Percentiles rank a stretch among this genome's conserved stretches.
phyloP scores from a whole-genome alignment of 2,888 invertebrate species.

The Athalia circularis region DNA sequence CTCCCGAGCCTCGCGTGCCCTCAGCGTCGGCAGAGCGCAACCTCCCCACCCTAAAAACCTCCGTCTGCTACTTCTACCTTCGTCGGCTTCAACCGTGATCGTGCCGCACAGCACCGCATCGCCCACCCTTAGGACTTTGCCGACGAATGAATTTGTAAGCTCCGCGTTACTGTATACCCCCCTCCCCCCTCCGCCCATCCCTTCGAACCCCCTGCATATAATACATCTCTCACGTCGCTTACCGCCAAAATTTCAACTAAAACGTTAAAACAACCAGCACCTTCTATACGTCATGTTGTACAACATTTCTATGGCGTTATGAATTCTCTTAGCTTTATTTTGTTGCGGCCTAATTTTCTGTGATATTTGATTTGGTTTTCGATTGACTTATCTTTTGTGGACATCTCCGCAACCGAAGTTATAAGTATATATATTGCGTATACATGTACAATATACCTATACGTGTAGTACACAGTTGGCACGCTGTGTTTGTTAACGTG shows the following conservation, averaged over 20 bases:
- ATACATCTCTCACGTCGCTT: slow-evolving; percentile 30
- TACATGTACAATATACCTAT: not conserved
- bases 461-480: not conserved
- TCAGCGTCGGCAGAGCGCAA: not conserved
- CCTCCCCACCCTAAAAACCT: not conserved
- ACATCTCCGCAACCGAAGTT: no score
- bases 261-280: slow-evolving; percentile 18
- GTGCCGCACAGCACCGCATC: slow-evolving; percentile 27
- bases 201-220: not conserved
- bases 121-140: slow-evolving; percentile 28
- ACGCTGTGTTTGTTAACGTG: not conserved
- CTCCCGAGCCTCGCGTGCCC: slow-evolving; percentile 19
- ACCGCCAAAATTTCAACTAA: slow-evolving; percentile 36
- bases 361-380: no score
- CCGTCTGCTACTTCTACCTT: slow-evolving; percentile 28
- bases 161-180: slow-evolving; percentile 48
- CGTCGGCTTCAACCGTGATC: slow-evolving; percentile 22
- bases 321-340: no score
- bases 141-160: slow-evolving; percentile 58
- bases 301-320: not conserved
- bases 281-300: not conserved
- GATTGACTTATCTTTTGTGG: no score
- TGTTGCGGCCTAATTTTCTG: no score
- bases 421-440: no score
- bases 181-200: not conserved